Evolutionary conservation across 2,888 invertebrate species (phyloP), one percentile per base, ranked within the genome.

Genomic region (Tanytarsus gracilentus): DNA sequence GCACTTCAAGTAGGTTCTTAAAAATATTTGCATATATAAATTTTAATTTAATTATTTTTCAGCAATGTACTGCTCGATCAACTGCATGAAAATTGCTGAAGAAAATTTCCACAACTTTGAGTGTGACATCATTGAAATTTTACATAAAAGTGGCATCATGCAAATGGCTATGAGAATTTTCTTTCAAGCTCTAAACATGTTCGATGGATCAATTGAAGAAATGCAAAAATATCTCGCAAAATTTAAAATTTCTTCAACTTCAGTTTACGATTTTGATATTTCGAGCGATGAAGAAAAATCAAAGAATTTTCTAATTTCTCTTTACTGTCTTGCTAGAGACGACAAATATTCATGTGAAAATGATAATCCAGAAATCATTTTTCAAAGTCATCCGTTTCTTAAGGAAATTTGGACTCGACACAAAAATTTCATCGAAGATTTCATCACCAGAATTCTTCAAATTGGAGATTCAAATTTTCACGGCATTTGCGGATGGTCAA

Each of bases 41-140:
- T n/a, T n/a, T n/a, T n/a, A n/a, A n/a, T 67, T 68, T 56, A 66
- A 65, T 58, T 74, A 73, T 65, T 72, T 72, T 36, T 68, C 69
- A 52, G 69, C 68, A 6, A 73, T 74, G 74, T 74, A 72, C 65
- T 74, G 74, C 62, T 69, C 69, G 59, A 66, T 69, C 44, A 65
- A 68, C 29, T 74, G 74, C 62, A 69, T 68, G 63, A 69, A 76
- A 3, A 71, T 71, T 0, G 86, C 89, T 2, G 82, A 79, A 76
- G 70, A 77, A 36, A 75, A 77, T 16, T 88, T 86, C 70, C 95
- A 96, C 71, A 75, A 77, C 63, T 77, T 82, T 63, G 93, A 94
- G 75, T 94, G 93, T 69, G 70, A 77, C 1, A 74, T 90, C 50
- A 77, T 88, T 66, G 76, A 80, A 29, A 75, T 79, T 23, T 69